Base-by-base conservation (phyloP, 2,113 vertebrate genomes). In the Lamprologus speciosus region DNA sequence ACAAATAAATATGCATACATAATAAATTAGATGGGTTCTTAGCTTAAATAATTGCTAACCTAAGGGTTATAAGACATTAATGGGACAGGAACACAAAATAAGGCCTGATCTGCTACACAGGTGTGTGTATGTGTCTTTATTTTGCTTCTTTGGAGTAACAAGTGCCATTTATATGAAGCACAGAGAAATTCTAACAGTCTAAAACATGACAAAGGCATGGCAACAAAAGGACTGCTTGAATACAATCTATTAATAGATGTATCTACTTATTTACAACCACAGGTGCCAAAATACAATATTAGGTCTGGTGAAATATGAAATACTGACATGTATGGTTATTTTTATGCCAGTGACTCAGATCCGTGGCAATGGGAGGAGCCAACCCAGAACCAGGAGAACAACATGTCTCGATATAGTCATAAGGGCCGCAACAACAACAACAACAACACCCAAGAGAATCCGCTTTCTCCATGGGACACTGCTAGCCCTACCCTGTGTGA, bases 361-460 rank as follows among this genome's bases (percentile, higher is more conserved):
- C 79, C 95, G 42, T 97, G 97, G 96, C 94, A 95, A 60, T 96
- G 97, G 92, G 95, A 97, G 57, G 96, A 97, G 68, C 93, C 85
- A 3, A 94, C 96, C 73, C 97, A 96, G 21, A 86, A 96, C 19
- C 96, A 96, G 82, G 95, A 95, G 1, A 92, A 96, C 87, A 95
- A 94, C 90, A 92, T 95, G 23, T 84, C 94, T 12, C 96, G 94
- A 53, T 95, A 97, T 13, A 94, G 91, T 73, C 93, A 97, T 83
- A 98, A 97, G 90, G 95, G 95, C 85, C 93, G 96, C 82, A 98
- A 98, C 94, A 97, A 95, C 88, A 97, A 96, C 89, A 97, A 96
- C 92, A 98, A 96, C 84, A 97, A 96, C 14, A 95, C 35, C 51
- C 87, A 89, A 28, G 85, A 93, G 31, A 90, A 92, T 83, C n/a